Conservation (phyloP, 2,113 vertebrate genomes). For the Melanerpes formicivorus region DNA sequence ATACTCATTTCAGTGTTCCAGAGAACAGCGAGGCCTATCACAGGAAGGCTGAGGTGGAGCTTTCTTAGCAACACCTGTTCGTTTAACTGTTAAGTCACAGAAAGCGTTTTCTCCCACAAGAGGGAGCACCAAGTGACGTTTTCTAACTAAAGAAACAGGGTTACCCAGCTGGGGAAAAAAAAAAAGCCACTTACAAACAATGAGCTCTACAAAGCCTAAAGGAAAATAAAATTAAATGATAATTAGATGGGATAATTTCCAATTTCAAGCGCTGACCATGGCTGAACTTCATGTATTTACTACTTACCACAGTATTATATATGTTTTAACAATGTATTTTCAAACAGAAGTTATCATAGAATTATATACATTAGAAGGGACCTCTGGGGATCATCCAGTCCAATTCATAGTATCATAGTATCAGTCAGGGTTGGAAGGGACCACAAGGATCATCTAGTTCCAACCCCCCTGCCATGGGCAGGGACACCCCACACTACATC, state of each 20-base stretch:
- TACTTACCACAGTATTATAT: neutral
- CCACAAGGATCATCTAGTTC: too few relatives aligned
- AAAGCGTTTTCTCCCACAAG: neutral
- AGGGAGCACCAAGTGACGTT: neutral
- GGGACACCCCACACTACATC: too few relatives aligned
- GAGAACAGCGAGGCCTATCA: neutral
- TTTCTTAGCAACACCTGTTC: neutral
- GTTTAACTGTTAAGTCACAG: neutral
- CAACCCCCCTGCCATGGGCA: too few relatives aligned
- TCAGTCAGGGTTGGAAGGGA: too few relatives aligned
- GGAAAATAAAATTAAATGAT: neutral
- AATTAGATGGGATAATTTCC: neutral
- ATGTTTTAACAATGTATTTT: neutral
- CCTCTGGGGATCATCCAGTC: too few relatives aligned
- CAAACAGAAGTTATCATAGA: neutral
- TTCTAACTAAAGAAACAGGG: neutral
- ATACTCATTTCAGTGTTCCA: neutral
- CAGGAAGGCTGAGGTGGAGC: neutral
- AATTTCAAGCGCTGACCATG: neutral
- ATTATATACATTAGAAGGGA: too few relatives aligned
- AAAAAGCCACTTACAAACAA: neutral
- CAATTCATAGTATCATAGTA: too few relatives aligned
- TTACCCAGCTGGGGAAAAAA: neutral
- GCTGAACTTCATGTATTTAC: neutral
- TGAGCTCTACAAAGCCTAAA: neutral